Evolutionary conservation across 2,888 invertebrate genomes (phyloP), one percentile per base, ranked within the genome.

Genomic region (Andrena praecox): DNA sequence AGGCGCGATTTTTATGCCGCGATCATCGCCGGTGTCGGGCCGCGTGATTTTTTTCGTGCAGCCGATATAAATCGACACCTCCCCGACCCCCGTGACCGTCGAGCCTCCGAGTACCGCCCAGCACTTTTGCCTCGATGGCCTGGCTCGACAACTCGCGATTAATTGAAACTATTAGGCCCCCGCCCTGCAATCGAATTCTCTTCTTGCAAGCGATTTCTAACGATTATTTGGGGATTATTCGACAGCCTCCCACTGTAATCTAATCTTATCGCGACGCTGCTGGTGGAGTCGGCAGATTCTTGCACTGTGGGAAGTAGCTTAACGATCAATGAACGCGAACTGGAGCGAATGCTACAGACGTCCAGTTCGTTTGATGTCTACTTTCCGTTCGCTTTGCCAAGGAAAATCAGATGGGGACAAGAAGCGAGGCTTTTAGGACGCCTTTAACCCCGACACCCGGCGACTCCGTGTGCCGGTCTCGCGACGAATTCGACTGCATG

Each of bases 11-110:
- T 78, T 80, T 63, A 33, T 56, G 50, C 56, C 8, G 29, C 80
- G 79, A 80, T 80, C 80, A 73, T 79, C 80, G 56, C 5, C 56
- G 68, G 24, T 54, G 33, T 31, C 54, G 62, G 16, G 63, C 29
- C 59, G 72, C 72, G 72, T 72, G 62, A 67, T 69, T 80, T 66
- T 66, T 73, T 68, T 54, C 24, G 63, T n/a, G 27, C 42, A 42
- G 56, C 12, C 80, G 72, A 68, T 72, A 80, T 68, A 68, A 80
- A 72, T 80, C 67, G 67, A 56, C 29, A 33, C 27, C 50, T 29
- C 33, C 33, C 8, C 60, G 31, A 4, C 24, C n/a, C 20, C 27
- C 4, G 10, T 4, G 56, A 24, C 24, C 56, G 56, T 12, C 56
- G 3, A 56, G 24, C 20, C 56, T 3, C 12, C 24, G 24, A 24